phyloP scores from a whole-genome alignment of 2,888 invertebrate species.

The Aphodius granarius region DNA sequence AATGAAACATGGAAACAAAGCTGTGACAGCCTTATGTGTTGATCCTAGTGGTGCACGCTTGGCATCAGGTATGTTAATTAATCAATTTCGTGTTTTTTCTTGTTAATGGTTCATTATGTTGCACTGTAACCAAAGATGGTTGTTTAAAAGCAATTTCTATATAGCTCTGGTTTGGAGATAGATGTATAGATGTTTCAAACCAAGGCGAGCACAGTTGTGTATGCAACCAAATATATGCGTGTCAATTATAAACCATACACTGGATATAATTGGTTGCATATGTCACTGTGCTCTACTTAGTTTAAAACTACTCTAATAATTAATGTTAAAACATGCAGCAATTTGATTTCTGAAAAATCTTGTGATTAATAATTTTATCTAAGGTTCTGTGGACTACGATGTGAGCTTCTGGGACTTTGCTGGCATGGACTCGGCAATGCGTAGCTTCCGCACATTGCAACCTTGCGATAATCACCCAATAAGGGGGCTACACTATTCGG shows the following conservation, averaged over 20 bases:
- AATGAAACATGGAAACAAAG: constrained; percentile 88
- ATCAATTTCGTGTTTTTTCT: not conserved
- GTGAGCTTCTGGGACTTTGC: constrained; percentile 98
- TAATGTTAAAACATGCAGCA: not conserved
- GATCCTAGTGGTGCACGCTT: constrained; percentile 92
- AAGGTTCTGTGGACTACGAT: constrained; percentile 95
- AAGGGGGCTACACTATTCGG: constrained; percentile 85
- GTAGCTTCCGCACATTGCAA: constrained; percentile 88
- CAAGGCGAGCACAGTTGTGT: too few relatives aligned
- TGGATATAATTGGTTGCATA: too few relatives aligned
- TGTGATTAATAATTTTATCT: too few relatives aligned
- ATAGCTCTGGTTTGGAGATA: too few relatives aligned
- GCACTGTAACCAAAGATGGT: too few relatives aligned
- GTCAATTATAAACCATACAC: too few relatives aligned
- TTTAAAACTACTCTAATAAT: too few relatives aligned
- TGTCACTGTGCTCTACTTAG: too few relatives aligned
- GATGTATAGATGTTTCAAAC: too few relatives aligned
- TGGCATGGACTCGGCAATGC: constrained; percentile 93
- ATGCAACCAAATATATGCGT: too few relatives aligned
- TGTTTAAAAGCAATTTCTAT: too few relatives aligned
- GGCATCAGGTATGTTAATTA: constrained; percentile 46
- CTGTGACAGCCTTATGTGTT: constrained; percentile 85
- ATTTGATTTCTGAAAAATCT: not conserved
- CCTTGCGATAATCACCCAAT: constrained; percentile 97
- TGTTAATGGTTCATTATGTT: too few relatives aligned